phyloP scores from a whole-genome alignment of 2,888 invertebrate genomes.

The Cataglyphis altisquamis region DNA sequence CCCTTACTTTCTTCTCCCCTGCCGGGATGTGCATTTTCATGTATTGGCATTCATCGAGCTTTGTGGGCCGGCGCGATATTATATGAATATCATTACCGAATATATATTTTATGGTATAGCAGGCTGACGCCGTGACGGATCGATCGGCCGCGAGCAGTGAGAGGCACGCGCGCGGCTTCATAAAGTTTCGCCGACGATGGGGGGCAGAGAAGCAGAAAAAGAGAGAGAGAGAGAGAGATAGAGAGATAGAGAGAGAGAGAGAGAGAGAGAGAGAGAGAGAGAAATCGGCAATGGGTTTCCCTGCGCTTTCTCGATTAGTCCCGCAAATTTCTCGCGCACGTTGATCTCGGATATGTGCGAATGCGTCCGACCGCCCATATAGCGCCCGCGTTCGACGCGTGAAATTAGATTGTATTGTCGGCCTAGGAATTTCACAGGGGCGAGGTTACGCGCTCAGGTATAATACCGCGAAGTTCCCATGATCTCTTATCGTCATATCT shows the following conservation, averaged over 20 bases:
- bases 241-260: conserved; percentile 20
- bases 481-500: conserved; percentile 35
- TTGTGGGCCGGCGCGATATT: conserved; percentile 59
- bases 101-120: conserved; percentile 77
- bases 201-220: conserved; percentile 4
- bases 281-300: conserved; percentile 48
- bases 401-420: conserved; percentile 47
- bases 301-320: conserved; percentile 51
- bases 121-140: conserved; percentile 81
- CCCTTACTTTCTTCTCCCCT: conserved; percentile 38
- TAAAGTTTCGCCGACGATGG: conserved; percentile 51
- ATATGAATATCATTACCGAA: conserved; percentile 82
- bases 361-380: background rate
- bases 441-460: background rate
- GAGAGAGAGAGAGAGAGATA: conserved; percentile 56
- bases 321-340: conserved; percentile 46
- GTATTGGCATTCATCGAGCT: conserved; percentile 75
- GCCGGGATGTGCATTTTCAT: conserved; percentile 62
- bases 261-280: conserved; percentile 57
- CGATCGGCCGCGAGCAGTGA: conserved; percentile 75
- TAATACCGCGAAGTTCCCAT: conserved; percentile 40
- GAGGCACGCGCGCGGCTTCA: conserved; percentile 65
- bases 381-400: conserved; percentile 22
- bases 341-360: conserved; percentile 26
- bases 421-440: conserved; percentile 26